Conservation (phyloP, 2,888 invertebrate genomes). For the Ariolimax columbianus region DNA sequence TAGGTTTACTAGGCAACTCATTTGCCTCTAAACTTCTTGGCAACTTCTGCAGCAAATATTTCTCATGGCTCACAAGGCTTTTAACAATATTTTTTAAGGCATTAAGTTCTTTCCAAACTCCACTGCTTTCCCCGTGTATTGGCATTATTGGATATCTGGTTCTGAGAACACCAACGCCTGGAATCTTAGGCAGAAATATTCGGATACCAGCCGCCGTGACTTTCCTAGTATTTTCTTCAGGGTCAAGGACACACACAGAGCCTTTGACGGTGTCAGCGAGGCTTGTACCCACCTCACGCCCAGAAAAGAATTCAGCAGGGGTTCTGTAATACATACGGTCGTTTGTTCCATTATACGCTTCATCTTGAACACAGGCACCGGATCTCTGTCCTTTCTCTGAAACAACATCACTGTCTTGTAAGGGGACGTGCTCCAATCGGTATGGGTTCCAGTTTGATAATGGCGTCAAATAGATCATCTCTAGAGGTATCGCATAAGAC, state of each 20-base stretch:
- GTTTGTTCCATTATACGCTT: conserved; percentile 62
- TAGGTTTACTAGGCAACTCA: not conserved
- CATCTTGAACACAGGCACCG: conserved; percentile 48
- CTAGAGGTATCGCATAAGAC: conserved; percentile 71
- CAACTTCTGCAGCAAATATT: conserved; percentile 5
- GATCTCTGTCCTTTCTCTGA: conserved; percentile 52
- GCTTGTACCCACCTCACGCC: conserved; percentile 57
- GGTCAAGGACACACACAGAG: conserved; percentile 53
- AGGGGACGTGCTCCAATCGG: conserved; percentile 53
- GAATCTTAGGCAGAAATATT: conserved; percentile 57
- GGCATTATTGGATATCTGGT: conserved; percentile 70
- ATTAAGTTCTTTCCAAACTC: conserved; percentile 66
- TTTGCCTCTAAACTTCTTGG: not conserved
- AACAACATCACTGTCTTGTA: conserved; percentile 35
- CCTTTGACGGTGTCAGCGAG: conserved; percentile 61
- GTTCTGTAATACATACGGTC: conserved; percentile 58
- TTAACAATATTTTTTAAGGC: conserved; percentile 49
- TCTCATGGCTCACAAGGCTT: conserved; percentile 19
- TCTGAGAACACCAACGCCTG: conserved; percentile 64
- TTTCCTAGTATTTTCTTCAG: conserved; percentile 51
- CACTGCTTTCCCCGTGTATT: conserved; percentile 64
- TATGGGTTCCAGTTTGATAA: conserved; percentile 72
- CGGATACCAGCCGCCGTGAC: conserved; percentile 60
- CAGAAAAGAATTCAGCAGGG: conserved; percentile 60
- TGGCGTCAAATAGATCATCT: conserved; percentile 71